These are phyloP conservation scores for Oxytorus armatus DNA, from an alignment of 2,888 invertebrate species.

Conservation along the genomic window DNA sequence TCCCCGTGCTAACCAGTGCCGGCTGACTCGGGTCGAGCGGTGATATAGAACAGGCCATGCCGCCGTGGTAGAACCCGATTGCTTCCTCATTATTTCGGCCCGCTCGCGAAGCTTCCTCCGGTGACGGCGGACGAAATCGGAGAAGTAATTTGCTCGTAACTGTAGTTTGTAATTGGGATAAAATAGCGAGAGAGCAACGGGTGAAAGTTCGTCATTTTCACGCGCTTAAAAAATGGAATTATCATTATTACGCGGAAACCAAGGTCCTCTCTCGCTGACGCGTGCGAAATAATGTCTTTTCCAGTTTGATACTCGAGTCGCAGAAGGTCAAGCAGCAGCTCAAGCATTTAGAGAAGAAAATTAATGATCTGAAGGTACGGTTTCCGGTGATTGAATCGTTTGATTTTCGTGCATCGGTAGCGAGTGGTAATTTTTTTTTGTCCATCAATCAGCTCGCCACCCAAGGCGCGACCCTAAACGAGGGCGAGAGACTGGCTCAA, in stretches of 20 bases:
- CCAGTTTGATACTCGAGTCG: conserved; percentile 86
- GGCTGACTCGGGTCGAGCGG: no score
- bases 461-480: conserved; percentile 85
- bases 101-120: no score
- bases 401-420: not conserved
- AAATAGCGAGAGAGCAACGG: no score
- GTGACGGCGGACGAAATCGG: no score
- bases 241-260: not conserved
- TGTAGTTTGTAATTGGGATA: no score
- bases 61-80: no score
- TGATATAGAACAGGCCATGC: no score
- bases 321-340: conserved; percentile 87
- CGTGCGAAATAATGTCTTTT: not conserved
- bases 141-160: no score
- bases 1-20: no score
- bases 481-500: conserved; percentile 87
- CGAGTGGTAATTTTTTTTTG: conserved; percentile 13
- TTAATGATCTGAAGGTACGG: conserved; percentile 86
- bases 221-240: no score
- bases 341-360: conserved; percentile 87
- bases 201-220: no score
- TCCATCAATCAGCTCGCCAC: conserved; percentile 84
- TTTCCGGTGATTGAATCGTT: not conserved
- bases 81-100: no score
- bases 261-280: not conserved